A percentile compares a stretch with the other conserved stretches of the same genome.
These are phyloP conservation scores for Drosophila cardini DNA, from an alignment of 1,140 invertebrate species.

Conservation along the genomic window DNA sequence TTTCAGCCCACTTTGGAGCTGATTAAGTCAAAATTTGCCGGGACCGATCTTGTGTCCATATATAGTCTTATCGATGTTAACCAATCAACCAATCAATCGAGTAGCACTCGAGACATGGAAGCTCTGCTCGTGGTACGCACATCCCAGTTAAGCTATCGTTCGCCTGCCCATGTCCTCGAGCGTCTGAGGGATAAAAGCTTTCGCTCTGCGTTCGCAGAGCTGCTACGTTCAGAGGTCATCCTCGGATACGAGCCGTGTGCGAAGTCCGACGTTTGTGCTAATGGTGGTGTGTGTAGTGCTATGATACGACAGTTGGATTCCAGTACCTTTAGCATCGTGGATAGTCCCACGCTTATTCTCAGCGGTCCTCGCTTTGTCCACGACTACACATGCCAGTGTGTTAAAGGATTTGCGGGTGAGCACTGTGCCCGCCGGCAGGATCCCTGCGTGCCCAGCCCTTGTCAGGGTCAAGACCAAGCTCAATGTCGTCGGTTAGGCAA, in stretches of 20 bases:
- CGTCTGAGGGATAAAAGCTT: constrained; percentile 88
- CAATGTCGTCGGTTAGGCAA: constrained; percentile 92
- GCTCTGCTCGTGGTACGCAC: constrained; percentile 88
- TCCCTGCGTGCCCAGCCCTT: constrained; percentile 96
- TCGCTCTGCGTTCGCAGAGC: constrained; percentile 87
- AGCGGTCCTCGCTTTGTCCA: constrained; percentile 92
- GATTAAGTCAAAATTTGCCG: constrained; percentile 88
- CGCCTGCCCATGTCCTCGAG: constrained; percentile 87
- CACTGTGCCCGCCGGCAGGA: constrained; percentile 94
- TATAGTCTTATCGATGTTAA: constrained; percentile 88
- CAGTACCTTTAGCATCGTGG: constrained; percentile 87
- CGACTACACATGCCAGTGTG: constrained; percentile 92
- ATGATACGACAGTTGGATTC: constrained; percentile 89
- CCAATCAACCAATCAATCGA: constrained; percentile 77
- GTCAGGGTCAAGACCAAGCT: constrained; percentile 90
- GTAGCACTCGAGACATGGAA: constrained; percentile 86
- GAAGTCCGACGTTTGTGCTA: constrained; percentile 87
- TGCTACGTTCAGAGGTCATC: constrained; percentile 87
- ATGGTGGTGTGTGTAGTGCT: constrained; percentile 91
- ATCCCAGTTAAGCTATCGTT: constrained; percentile 86
- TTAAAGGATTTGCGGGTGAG: constrained; percentile 90
- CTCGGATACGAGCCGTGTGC: constrained; percentile 91
- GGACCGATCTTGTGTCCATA: constrained; percentile 88
- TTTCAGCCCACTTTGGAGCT: constrained; percentile 90
- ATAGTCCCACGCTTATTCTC: constrained; percentile 91